A percentile compares a stretch with the other conserved stretches of the same genome.
Evolutionary conservation across 2,113 vertebrate genomes (phyloP).

Genomic region (Ictalurus furcatus): DNA sequence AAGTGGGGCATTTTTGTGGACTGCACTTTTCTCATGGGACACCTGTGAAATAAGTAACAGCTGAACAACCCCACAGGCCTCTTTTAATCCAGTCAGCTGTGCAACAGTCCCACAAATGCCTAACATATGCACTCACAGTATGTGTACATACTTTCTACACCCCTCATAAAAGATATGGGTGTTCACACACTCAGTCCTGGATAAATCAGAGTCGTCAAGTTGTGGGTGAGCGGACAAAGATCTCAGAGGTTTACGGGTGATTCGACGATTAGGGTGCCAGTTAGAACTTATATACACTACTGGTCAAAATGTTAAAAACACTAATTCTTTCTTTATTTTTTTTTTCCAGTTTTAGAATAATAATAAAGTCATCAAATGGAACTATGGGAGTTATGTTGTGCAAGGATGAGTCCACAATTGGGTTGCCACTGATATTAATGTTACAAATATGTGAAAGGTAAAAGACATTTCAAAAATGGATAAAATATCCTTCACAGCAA

Average conservation of each 20-base stretch:
- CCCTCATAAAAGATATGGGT: conserved; percentile 54
- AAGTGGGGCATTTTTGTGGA: conserved; percentile 33
- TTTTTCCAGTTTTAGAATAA: no score
- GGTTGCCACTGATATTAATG: background rate
- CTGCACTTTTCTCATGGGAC: conserved; percentile 57
- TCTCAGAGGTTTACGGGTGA: no score
- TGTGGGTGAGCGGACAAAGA: background rate
- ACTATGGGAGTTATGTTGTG: no score
- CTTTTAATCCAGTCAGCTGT: conserved; percentile 53
- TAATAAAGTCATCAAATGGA: no score
- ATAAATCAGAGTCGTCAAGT: background rate
- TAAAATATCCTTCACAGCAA: background rate
- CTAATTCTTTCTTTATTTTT: no score
- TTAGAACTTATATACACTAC: background rate
- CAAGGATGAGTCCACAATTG: background rate
- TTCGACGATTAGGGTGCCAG: background rate
- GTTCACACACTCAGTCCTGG: background rate
- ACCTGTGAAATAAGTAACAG: conserved; percentile 65
- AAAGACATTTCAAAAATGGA: background rate
- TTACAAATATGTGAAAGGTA: background rate
- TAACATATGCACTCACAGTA: conserved; percentile 2
- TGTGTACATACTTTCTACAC: conserved; percentile 52
- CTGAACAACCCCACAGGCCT: conserved; percentile 59
- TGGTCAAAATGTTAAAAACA: no score
- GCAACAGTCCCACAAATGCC: conserved; percentile 28